Percentiles rank a stretch among this genome's conserved stretches.
Conservation (phyloP, 2,888 invertebrate species). For the Macrosoma leucophasiata region DNA sequence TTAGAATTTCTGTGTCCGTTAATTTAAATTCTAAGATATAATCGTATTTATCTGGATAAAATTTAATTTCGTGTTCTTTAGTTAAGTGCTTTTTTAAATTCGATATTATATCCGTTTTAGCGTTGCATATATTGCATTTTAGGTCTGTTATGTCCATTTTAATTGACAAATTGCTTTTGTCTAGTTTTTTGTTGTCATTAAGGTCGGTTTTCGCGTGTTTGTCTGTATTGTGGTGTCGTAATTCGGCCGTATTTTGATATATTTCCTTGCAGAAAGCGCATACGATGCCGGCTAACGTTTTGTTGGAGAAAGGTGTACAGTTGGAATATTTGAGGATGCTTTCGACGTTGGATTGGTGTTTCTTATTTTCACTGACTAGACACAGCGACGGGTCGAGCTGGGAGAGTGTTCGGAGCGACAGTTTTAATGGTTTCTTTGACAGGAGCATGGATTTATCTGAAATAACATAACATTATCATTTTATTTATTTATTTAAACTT, state of each 20-base stretch:
- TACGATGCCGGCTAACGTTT: constrained; percentile 47
- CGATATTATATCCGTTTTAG: constrained; percentile 33
- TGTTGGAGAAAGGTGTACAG: constrained; percentile 57
- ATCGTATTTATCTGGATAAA: constrained; percentile 49
- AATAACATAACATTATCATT: constrained; percentile 12
- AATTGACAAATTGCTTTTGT: constrained; percentile 51
- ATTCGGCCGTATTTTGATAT: constrained; percentile 32
- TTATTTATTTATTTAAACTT: too few species aligned
- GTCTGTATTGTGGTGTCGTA: constrained; percentile 38
- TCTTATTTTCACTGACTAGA: constrained; percentile 40
- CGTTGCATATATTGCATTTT: constrained; percentile 44
- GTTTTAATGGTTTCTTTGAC: constrained; percentile 34
- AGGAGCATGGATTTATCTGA: constrained; percentile 24
- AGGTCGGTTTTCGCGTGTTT: constrained; percentile 37
- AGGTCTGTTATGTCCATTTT: constrained; percentile 61
- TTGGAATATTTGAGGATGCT: constrained; percentile 56
- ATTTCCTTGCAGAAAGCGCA: constrained; percentile 56
- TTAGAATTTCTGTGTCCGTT: constrained; percentile 39
- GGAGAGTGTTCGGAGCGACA: constrained; percentile 36
- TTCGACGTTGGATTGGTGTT: constrained; percentile 49
- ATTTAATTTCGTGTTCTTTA: constrained; percentile 46
- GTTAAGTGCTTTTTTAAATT: constrained; percentile 47
- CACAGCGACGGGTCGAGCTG: constrained; percentile 32
- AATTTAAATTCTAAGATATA: constrained; percentile 58
- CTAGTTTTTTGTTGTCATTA: constrained; percentile 40